These are phyloP conservation scores for Linurgus olivaceus DNA, from an alignment of 2,797 vertebrate species.

Conservation along the genomic window DNA sequence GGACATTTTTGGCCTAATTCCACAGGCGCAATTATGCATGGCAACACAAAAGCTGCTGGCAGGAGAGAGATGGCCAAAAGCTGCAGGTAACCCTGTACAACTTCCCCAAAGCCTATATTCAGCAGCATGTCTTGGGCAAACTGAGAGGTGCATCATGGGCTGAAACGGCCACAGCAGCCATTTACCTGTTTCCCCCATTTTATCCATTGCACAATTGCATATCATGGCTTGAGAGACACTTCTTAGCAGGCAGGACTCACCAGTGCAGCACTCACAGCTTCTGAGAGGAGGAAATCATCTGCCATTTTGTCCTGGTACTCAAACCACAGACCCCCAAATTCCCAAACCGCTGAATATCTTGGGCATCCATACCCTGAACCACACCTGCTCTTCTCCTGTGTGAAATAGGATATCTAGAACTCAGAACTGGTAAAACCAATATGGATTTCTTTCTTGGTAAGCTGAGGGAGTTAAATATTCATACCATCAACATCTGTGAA, in stretches of 20 bases:
- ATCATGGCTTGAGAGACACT: not conserved
- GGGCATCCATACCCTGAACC: not conserved
- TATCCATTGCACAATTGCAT: not conserved
- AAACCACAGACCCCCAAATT: not conserved
- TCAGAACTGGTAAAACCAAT: not conserved
- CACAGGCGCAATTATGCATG: rapidly evolving
- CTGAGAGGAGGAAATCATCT: not conserved
- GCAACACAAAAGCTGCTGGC: not conserved
- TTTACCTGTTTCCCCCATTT: not conserved
- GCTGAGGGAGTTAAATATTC: not conserved
- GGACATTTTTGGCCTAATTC: not conserved
- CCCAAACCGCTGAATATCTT: rapidly evolving
- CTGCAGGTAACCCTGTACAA: not conserved
- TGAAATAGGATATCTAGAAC: not conserved
- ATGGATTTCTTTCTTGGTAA: not conserved
- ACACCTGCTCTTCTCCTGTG: not conserved
- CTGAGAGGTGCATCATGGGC: not conserved
- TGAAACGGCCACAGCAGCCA: not conserved
- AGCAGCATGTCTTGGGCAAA: not conserved
- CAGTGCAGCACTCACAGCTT: not conserved
- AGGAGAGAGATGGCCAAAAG: not conserved
- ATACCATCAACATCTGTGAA: not conserved
- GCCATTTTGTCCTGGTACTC: not conserved
- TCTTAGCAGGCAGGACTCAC: not conserved
- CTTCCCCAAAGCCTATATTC: not conserved